Evolutionary conservation across 2,113 vertebrate species (phyloP).

Genomic region (Halichoerus grypus): DNA sequence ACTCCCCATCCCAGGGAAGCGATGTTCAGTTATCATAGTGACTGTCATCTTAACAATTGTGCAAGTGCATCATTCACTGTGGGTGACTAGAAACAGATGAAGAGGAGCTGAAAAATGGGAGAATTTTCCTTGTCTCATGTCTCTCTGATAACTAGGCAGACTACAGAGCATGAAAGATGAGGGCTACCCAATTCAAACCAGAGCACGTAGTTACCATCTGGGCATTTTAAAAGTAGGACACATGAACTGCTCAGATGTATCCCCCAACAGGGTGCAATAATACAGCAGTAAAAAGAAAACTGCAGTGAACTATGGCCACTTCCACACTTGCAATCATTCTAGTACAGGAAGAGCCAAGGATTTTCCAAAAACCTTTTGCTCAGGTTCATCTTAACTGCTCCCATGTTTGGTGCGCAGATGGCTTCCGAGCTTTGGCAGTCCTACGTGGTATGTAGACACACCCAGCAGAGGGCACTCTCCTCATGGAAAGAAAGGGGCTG

Average conservation of each 20-base stretch:
- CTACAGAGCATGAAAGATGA: slow-evolving; percentile 58
- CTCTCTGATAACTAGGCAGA: slow-evolving; percentile 61
- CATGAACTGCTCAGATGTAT: slow-evolving; percentile 64
- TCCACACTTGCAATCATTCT: not conserved
- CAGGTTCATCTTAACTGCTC: not conserved
- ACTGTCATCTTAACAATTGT: slow-evolving; percentile 37
- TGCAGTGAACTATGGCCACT: not conserved
- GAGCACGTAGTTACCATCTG: slow-evolving; percentile 76
- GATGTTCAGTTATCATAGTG: slow-evolving; percentile 41
- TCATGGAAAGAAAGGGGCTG: not conserved
- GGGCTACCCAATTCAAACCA: slow-evolving; percentile 53
- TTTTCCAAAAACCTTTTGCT: not conserved
- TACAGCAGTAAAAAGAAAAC: slow-evolving; percentile 65
- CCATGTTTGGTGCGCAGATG: fast-evolving
- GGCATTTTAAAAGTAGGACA: slow-evolving; percentile 70
- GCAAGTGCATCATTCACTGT: slow-evolving; percentile 60
- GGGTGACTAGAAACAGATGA: slow-evolving; percentile 56
- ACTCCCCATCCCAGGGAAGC: not conserved
- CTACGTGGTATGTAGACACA: fast-evolving
- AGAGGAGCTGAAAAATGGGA: slow-evolving; percentile 71
- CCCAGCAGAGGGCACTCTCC: not conserved
- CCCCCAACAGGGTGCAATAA: slow-evolving; percentile 70
- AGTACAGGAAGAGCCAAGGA: not conserved
- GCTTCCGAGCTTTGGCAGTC: not conserved
- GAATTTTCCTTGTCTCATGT: slow-evolving; percentile 61